A percentile compares a stretch with the other conserved stretches of the same genome.
Conservation (phyloP, 2,888 invertebrate genomes). For the Mesochorus sp. region DNA sequence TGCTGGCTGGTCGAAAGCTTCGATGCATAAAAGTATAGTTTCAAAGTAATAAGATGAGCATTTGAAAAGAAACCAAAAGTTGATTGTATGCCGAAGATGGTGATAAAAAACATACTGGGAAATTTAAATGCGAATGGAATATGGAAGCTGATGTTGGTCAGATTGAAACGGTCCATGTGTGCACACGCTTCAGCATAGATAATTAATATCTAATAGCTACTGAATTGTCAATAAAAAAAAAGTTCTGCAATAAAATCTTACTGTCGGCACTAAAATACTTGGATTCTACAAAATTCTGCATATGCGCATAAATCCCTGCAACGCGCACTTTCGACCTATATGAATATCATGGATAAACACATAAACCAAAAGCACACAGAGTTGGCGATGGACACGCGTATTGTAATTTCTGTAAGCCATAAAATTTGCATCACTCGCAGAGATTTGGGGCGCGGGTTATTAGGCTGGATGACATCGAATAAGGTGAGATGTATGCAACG, state of each 20-base stretch:
- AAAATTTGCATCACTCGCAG: conserved; percentile 56
- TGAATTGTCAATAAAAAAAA: conserved; percentile 20
- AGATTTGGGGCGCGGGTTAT: conserved; percentile 25
- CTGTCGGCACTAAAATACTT: background rate
- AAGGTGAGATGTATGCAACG: background rate
- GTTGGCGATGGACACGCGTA: background rate
- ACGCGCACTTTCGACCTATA: background rate
- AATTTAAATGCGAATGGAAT: too few species aligned
- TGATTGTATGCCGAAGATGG: too few species aligned
- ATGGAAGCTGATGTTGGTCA: too few species aligned
- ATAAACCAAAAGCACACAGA: conserved; percentile 29
- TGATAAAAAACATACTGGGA: too few species aligned
- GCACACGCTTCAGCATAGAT: background rate
- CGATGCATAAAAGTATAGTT: background rate
- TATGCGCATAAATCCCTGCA: background rate
- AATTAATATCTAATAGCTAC: background rate
- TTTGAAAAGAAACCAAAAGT: too few species aligned
- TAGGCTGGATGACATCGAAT: background rate
- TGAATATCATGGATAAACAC: background rate
- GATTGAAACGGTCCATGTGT: background rate
- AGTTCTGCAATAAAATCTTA: conserved; percentile 2
- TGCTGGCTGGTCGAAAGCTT: background rate
- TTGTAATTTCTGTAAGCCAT: conserved; percentile 57
- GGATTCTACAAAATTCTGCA: background rate
- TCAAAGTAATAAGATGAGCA: too few species aligned